Evolutionary conservation across 92 coral and sea anemone genomes (phyloP), one percentile per base, ranked within the genome.

Genomic region (Montipora capitata): DNA sequence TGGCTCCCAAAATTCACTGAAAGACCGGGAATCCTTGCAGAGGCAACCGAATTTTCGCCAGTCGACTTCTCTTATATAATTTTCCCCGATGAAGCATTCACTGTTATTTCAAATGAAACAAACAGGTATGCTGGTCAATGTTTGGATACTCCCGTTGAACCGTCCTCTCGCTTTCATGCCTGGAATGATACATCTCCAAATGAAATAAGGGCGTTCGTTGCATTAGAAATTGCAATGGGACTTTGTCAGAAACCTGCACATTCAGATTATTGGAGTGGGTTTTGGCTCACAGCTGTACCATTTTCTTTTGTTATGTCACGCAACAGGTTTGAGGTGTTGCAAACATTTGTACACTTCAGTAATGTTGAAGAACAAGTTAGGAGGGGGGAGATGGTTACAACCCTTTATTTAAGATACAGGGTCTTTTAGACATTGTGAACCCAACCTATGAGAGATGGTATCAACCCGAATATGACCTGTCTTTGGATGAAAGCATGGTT

Each of bases 181-280:
- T 94, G 93, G 96, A 13, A 40, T 65, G 94, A 94, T 81, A 83
- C 91, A 13, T 72, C 85, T 84, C 12, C 79, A 74, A 54, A 16
- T 83, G 94, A 94, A 83, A 76, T 93, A 20, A 83, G 71, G 54
- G 89, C 93, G 51, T 94, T 83, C 84, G 84, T 79, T 38, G 94
- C 94, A 14, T 85, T 94, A 69, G 85, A 94, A 77, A 94, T 83
- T 74, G 91, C 90, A 2, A 85, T 94, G 93, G 96, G 93, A 54
- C 89, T 94, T 16, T 80, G 94, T 49, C 81, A 87, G 42, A 93
- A 93, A 68, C 87, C 83, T 77, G 77, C 81, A 56, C 42, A 80
- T 56, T 84, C 74, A 70, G 91, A 91, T 54, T 91, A 91, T 59
- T 91, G 96, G 93, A 67, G 73, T 74, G 74, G 63, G 40, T 79